Base-by-base conservation (phyloP, 1,140 invertebrate genomes). In the Samia ricini region DNA sequence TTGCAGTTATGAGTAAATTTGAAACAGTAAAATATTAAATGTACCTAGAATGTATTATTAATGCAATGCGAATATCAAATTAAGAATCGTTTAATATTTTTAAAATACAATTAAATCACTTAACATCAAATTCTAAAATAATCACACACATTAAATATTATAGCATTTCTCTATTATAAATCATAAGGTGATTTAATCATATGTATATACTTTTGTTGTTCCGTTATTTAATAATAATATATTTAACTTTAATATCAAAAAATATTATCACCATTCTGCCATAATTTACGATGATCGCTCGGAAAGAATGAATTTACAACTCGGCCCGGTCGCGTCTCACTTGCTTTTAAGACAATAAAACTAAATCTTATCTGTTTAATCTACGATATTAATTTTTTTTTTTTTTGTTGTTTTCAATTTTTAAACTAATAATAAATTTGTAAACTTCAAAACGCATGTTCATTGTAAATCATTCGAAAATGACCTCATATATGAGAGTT, bases 301-400 rank as follows among this genome's bases (percentile, higher is more conserved):
- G 48, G 69, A 71, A 67, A 76, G 64, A 72, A 36, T 64, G 56
- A 71, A 73, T 76, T 76, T 76, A 76, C 64, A 63, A 36, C 50
- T 62, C 60, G 33, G 48, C 60, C 63, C 55, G 63, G 71, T 62
- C 71, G 64, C 68, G 66, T 59, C 60, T 63, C 60, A 69, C 36
- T 67, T 70, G 68, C 60, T 71, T 63, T 63, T 55, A 59, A 61
- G 63, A 68, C 67, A 68, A 72, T 72, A 68, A 75, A 75, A 69
- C 48, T 72, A 56, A 74, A 65, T 57, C 56, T 57, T 57, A 18
- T 18, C 18, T 18, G 22, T 15, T 42, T 4, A 15, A 42, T 42
- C 33, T 42, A 42, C 33, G 33, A 42, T 42, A 42, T 42, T 42
- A 42, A 24, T 52, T 52, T 24, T 23, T 19, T 19, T 15, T 55